These are phyloP conservation scores for Microchirus variegatus DNA, from an alignment of 2,797 vertebrate genomes.

Conservation along the genomic window DNA sequence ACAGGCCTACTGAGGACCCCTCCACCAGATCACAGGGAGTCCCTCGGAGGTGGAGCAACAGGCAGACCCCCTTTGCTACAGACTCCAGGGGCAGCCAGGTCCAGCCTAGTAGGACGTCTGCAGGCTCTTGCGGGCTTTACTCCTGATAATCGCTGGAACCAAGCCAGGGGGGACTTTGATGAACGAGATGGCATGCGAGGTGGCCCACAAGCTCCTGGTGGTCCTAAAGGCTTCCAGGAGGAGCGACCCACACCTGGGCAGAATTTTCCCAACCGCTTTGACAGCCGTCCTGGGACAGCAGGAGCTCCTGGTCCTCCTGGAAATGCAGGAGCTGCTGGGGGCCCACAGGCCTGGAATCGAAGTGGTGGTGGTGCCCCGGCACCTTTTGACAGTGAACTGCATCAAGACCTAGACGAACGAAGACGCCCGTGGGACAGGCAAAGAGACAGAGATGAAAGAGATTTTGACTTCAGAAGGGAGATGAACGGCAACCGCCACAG, in stretches of 20 bases:
- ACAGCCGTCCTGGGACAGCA: slow-evolving; percentile 81
- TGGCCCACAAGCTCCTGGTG: slow-evolving; percentile 69
- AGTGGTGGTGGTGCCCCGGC: slow-evolving; percentile 33
- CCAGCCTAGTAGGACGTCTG: slow-evolving; percentile 76
- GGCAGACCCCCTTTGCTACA: slow-evolving; percentile 78
- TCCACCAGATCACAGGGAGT: slow-evolving; percentile 89
- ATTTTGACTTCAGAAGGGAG: slow-evolving; percentile 95
- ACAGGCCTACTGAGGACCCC: slow-evolving; percentile 89
- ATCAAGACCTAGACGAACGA: slow-evolving; percentile 97
- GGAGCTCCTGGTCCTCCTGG: slow-evolving; percentile 28
- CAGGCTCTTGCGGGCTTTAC: slow-evolving; percentile 90
- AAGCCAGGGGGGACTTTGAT: slow-evolving; percentile 94
- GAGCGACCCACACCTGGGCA: slow-evolving; percentile 85
- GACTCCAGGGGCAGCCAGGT: slow-evolving; percentile 70
- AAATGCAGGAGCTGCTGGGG: slow-evolving; percentile 46
- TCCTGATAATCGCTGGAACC: slow-evolving; percentile 94
- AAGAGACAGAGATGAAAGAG: slow-evolving; percentile 95
- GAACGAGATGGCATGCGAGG: slow-evolving; percentile 87
- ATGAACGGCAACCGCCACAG: slow-evolving; percentile 93
- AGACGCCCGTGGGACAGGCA: slow-evolving; percentile 96
- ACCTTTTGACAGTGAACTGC: slow-evolving; percentile 87
- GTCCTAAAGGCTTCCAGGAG: slow-evolving; percentile 90
- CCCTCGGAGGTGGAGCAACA: slow-evolving; percentile 80
- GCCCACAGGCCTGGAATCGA: slow-evolving; percentile 68
- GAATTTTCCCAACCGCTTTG: slow-evolving; percentile 89